Evolutionary conservation across 2,888 invertebrate genomes (phyloP).

Genomic region (Buathra laborator): DNA sequence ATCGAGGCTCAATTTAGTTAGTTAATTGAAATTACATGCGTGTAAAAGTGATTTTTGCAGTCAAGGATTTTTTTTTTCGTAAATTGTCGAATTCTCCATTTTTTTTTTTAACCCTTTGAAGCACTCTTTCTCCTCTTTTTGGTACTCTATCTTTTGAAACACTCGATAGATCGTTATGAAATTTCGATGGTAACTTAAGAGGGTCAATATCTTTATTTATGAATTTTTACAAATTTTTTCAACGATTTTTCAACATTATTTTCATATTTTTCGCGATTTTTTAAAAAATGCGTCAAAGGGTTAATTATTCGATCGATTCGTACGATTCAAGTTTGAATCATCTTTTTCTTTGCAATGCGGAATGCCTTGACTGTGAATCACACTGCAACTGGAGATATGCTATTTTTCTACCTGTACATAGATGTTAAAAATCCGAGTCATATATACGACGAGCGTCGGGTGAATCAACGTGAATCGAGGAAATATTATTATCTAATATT

Average conservation of each 20-base stretch:
- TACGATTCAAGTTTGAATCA: background rate
- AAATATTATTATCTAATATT: slow-evolving; percentile 52
- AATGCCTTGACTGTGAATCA: slow-evolving; percentile 46
- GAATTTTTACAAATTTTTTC: background rate
- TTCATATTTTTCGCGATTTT: background rate
- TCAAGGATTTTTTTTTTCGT: slow-evolving; percentile 17
- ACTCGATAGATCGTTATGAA: background rate
- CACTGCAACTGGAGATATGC: slow-evolving; percentile 45
- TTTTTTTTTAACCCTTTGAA: background rate
- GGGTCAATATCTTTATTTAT: background rate
- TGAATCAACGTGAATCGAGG: slow-evolving; percentile 55
- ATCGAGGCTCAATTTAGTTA: slow-evolving; percentile 83
- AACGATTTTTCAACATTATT: background rate
- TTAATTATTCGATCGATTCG: background rate
- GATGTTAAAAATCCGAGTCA: slow-evolving; percentile 61
- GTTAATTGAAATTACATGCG: slow-evolving; percentile 71
- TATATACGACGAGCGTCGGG: slow-evolving; percentile 61
- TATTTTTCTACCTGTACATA: slow-evolving; percentile 71
- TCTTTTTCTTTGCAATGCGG: background rate
- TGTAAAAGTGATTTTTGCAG: slow-evolving; percentile 48
- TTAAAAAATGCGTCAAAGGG: background rate
- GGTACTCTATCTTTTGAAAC: background rate
- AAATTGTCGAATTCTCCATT: background rate
- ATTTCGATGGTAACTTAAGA: background rate
- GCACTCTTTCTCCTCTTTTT: background rate